Percentiles rank a stretch among this genome's conserved stretches.
These are phyloP conservation scores for Littorina saxatilis DNA, from an alignment of 1,140 invertebrate genomes.

Conservation along the genomic window DNA sequence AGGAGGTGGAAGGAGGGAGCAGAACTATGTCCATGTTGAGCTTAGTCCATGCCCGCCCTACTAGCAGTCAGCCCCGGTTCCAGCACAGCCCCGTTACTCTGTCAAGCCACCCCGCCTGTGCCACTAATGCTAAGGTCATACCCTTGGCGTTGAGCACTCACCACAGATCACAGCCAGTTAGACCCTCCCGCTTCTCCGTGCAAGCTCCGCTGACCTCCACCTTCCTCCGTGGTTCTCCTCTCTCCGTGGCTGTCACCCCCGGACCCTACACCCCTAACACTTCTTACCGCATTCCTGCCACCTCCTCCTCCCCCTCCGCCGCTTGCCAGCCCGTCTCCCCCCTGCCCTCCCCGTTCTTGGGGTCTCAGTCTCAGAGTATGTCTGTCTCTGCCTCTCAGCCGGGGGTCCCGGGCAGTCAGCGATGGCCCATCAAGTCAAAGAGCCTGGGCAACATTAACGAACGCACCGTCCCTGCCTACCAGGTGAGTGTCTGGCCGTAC, in stretches of 20 bases:
- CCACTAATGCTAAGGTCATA: not conserved
- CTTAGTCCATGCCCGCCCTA: not conserved
- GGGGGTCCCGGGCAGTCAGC: slow-evolving; percentile 47
- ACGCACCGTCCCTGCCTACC: slow-evolving; percentile 54
- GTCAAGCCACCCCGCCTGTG: not conserved
- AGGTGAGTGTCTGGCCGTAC: slow-evolving; percentile 57
- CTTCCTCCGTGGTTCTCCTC: slow-evolving; percentile 4
- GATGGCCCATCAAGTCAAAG: slow-evolving; percentile 52
- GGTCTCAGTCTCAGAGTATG: slow-evolving; percentile 41
- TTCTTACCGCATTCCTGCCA: slow-evolving; percentile 18
- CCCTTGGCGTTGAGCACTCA: too few relatives aligned
- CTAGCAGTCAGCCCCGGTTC: not conserved
- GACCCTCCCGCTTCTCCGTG: not conserved
- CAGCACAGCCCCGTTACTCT: not conserved
- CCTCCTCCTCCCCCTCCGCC: slow-evolving; percentile 5
- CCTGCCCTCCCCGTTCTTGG: slow-evolving; percentile 27
- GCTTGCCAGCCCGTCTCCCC: slow-evolving; percentile 31
- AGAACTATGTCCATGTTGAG: too few relatives aligned
- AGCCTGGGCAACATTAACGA: slow-evolving; percentile 58
- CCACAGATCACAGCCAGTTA: too few relatives aligned
- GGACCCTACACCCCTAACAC: not conserved
- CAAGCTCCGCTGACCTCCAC: slow-evolving; percentile 27
- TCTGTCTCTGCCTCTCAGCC: slow-evolving; percentile 53
- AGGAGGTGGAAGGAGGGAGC: too few relatives aligned
- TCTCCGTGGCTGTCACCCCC: not conserved